These are phyloP conservation scores for Trachymyrmex cornetzi DNA, from an alignment of 1,140 invertebrate species.

Conservation along the genomic window DNA sequence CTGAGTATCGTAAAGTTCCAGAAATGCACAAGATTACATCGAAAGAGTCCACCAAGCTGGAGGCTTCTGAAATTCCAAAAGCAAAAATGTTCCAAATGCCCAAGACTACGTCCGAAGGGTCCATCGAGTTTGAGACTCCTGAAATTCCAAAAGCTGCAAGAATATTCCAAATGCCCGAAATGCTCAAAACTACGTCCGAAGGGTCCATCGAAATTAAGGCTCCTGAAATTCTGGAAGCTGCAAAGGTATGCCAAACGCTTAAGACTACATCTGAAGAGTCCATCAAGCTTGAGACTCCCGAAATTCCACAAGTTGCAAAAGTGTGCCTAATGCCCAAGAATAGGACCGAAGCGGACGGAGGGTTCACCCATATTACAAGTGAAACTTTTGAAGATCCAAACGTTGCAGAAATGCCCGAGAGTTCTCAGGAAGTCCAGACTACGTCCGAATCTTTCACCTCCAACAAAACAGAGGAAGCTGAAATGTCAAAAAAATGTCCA, in stretches of 20 bases:
- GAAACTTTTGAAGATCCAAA: too few relatives aligned
- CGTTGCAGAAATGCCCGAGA: neutral
- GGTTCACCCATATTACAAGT: too few relatives aligned
- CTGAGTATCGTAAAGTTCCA: neutral
- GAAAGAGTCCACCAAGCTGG: neutral
- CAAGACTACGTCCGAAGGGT: neutral
- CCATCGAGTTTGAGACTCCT: neutral
- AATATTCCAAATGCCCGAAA: neutral
- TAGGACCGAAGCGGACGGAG: too few relatives aligned
- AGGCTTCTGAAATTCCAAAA: neutral
- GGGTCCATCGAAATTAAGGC: neutral
- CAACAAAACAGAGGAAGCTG: too few relatives aligned
- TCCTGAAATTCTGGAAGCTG: neutral
- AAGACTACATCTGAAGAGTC: neutral
- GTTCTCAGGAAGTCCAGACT: too few relatives aligned
- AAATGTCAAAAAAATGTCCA: neutral
- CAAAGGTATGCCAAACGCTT: too few relatives aligned
- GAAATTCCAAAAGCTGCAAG: neutral
- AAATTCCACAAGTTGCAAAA: neutral
- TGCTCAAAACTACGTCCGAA: neutral
- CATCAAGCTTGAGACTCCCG: neutral
- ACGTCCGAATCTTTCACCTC: too few relatives aligned
- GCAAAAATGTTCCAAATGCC: too few relatives aligned
- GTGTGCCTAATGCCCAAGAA: neutral
- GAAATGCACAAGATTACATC: neutral